These are phyloP conservation scores for Rhinichthys osculus DNA, from an alignment of 2,797 vertebrate species.

Conservation along the genomic window DNA sequence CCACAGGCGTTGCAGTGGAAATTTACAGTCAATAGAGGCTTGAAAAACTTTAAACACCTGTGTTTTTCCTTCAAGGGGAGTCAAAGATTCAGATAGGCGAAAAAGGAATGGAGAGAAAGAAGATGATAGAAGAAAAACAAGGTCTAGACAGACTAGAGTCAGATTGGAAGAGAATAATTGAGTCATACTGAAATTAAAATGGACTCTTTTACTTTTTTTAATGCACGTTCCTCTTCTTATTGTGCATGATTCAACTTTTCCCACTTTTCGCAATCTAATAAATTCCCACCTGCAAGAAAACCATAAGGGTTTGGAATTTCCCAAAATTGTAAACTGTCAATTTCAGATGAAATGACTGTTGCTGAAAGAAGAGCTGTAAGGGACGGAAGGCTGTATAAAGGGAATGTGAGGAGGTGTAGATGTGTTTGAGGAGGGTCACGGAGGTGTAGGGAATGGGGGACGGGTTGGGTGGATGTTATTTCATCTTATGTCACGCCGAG, in stretches of 20 bases:
- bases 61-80: slow-evolving; percentile 25
- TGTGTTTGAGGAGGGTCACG: slow-evolving; percentile 23
- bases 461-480: slow-evolving; percentile 52
- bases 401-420: slow-evolving; percentile 6
- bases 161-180: background rate
- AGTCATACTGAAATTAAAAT: background rate
- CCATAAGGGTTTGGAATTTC: background rate
- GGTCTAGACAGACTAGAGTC: background rate
- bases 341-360: background rate
- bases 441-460: slow-evolving; percentile 20
- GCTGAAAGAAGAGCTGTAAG: background rate
- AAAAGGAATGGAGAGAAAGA: background rate
- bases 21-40: slow-evolving; percentile 30
- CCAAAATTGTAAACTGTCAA: background rate
- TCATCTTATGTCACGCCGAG: slow-evolving; percentile 51
- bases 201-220: background rate
- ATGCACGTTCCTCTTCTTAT: background rate
- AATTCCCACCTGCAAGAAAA: background rate
- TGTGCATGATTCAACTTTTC: background rate
- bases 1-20: slow-evolving; percentile 18
- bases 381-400: background rate
- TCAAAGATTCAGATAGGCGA: background rate
- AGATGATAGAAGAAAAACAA: background rate
- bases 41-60: slow-evolving; percentile 24
- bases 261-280: background rate